Percentiles rank a stretch among this genome's conserved stretches.
These are phyloP conservation scores for Prietella phreatophila DNA, from an alignment of 2,113 vertebrate species.

Conservation along the genomic window DNA sequence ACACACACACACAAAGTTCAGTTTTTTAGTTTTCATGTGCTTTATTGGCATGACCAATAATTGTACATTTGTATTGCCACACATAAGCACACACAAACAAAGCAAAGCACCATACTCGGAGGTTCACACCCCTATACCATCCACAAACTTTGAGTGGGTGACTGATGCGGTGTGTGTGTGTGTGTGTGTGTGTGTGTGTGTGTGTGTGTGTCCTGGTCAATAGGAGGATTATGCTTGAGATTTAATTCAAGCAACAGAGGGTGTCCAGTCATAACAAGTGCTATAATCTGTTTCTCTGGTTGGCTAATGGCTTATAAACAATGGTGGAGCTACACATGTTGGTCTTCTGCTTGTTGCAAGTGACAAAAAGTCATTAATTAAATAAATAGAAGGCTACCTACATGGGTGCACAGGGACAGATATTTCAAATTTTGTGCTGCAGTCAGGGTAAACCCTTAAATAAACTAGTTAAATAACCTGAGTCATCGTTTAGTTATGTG, in stretches of 20 bases:
- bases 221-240: constrained; percentile 65
- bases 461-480: not conserved
- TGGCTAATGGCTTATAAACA: constrained; percentile 38
- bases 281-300: constrained; percentile 57
- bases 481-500: constrained; percentile 38
- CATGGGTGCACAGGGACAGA: not conserved
- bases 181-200: constrained; percentile 17
- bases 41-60: no score
- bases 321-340: not conserved
- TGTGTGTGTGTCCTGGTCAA: constrained; percentile 25
- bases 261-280: constrained; percentile 46
- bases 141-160: constrained; percentile 10
- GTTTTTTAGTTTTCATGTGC: no score
- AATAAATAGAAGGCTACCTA: not conserved
- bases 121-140: constrained; percentile 19
- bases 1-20: constrained; percentile 37
- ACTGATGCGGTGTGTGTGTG: not conserved
- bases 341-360: not conserved
- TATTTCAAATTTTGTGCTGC: not conserved
- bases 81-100: constrained; percentile 8
- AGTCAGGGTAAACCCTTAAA: not conserved
- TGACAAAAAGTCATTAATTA: not conserved
- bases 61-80: no score
- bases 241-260: constrained; percentile 46
- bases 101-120: not conserved